Base-by-base conservation (phyloP, 2,113 vertebrate genomes). In the Clarias macrocephalus region DNA sequence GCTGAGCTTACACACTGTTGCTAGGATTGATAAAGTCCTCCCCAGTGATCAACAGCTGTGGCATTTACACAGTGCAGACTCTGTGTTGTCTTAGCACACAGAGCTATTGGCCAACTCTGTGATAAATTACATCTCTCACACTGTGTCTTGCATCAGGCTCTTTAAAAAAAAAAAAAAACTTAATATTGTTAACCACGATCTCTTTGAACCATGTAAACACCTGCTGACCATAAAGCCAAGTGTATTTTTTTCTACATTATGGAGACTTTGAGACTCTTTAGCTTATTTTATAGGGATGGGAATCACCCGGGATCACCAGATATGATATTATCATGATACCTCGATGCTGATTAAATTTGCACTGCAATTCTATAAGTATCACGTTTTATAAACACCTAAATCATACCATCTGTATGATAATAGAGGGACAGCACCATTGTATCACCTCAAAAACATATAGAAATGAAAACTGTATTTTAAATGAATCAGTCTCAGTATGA, bases 31-130 rank as follows among this genome's bases (percentile, higher is more conserved):
- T 83, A 19, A 6, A 57, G 18, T 75, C 33, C 15, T 85, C 54
- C 56, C 25, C 28, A 62, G 84, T 23, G 59, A 85, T 62, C 4
- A 48, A 23, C 15, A 73, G 37, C 25, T 37, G n/a, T 81, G 54
- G 66, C 23, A 82, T 86, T 86, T 81, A 68, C 63, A 68, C 54
- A 82, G 54, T 60, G 65, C 6, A 18, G 18, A n/a, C 54, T 66
- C 42, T 60, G 33, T 70, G 77, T 86, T 86, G 77, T 70, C 85
- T 81, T 66, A 70, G 76, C 85, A 81, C 77, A 52, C 25, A 79
- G 3, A 65, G 42, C 75, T 57, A 33, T 56, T 25, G 30, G 57
- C 19, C 73, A 86, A 23, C n/a, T 86, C 33, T 37, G 33, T 37
- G 75, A 80, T 56, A 68, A 37, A 79, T 86, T 30, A n/a, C 48